phyloP scores from a whole-genome alignment of 2,797 vertebrate species.

The Urophycis tenuis region DNA sequence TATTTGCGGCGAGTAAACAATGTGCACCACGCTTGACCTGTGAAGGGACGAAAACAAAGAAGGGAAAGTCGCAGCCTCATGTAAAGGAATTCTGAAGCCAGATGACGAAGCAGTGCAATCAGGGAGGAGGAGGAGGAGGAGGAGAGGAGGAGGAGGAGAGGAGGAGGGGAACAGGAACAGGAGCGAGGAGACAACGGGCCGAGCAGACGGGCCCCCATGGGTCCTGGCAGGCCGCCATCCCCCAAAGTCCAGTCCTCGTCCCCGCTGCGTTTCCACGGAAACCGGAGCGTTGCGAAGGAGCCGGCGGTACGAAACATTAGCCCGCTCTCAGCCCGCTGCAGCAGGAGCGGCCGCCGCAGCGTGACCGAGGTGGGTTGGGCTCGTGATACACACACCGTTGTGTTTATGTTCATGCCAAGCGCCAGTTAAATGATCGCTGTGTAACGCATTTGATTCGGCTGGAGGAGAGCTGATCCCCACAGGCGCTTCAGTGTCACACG shows the following conservation, averaged over 20 bases:
- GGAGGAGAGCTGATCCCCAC: background rate
- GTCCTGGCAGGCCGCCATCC: slow-evolving; percentile 40
- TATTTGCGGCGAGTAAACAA: slow-evolving; percentile 43
- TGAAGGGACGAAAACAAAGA: slow-evolving; percentile 40
- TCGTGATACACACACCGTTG: background rate
- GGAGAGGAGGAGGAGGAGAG: slow-evolving; percentile 23
- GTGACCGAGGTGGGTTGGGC: background rate
- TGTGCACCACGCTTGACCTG: slow-evolving; percentile 32
- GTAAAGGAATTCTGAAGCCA: slow-evolving; percentile 29
- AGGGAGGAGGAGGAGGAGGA: slow-evolving; percentile 15
- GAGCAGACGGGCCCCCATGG: slow-evolving; percentile 14
- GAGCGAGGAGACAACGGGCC: slow-evolving; percentile 28
- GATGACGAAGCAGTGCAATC: slow-evolving; percentile 30
- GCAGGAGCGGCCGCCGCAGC: too few relatives aligned
- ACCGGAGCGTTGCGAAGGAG: slow-evolving; percentile 37
- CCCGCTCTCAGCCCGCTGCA: background rate
- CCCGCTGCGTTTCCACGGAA: slow-evolving; percentile 51
- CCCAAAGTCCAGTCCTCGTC: slow-evolving; percentile 41
- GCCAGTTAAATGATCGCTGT: background rate
- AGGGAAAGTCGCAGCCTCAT: slow-evolving; percentile 31
- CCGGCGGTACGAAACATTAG: slow-evolving; percentile 18
- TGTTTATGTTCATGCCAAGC: background rate
- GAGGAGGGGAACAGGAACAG: slow-evolving; percentile 4
- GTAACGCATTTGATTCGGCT: background rate
- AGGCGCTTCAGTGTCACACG: slow-evolving; percentile 12